Evolutionary conservation across 2,113 vertebrate species (phyloP), one percentile per base, ranked within the genome.

Genomic region (Asarcornis scutulata): DNA sequence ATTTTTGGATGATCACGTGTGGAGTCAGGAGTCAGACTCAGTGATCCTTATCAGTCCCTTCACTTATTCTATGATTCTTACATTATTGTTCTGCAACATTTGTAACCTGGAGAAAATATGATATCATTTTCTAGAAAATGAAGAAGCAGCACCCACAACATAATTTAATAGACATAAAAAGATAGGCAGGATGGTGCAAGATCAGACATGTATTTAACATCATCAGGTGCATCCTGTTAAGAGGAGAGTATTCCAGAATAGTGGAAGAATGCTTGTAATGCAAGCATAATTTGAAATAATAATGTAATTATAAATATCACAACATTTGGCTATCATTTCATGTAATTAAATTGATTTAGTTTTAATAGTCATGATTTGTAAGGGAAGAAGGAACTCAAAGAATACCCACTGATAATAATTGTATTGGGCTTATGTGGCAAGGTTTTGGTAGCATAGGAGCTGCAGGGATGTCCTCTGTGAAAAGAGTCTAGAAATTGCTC

Each of bases 261-360:
- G 34, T 22, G 4, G 7, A 69, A 73, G 71, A 74, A 87, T 79
- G 12, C 6, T 75, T 85, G 29, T 55, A 86, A 48, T 91, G 85
- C 17, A 91, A 68, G 4, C 8, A 46, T 46, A 7, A 20, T 89
- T 84, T 83, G 86, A 93, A 90, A 14, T 46, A 91, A 76, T 60
- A 79, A 95, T 72, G 79, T 31, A 89, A 59, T 93, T 58, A 50
- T 82, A 91, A 93, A 84, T 82, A 82, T 82, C 79, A 63, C 1
- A 82, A 9, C 25, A 8, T 82, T 90, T 90, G 17, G 2, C 16
- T 79, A 67, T 72, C 85, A 82, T 36, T 74, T 12, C 8, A 75
- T 59, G n/a, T 75, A 89, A 89, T 72, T 91, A 46, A 46, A 46
- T 46, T 72, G 72, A 29, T 32, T 50, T 79, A 17, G 6, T 83